Evolutionary conservation across 2,888 invertebrate genomes (phyloP).

Genomic region (Orthosia gothica): DNA sequence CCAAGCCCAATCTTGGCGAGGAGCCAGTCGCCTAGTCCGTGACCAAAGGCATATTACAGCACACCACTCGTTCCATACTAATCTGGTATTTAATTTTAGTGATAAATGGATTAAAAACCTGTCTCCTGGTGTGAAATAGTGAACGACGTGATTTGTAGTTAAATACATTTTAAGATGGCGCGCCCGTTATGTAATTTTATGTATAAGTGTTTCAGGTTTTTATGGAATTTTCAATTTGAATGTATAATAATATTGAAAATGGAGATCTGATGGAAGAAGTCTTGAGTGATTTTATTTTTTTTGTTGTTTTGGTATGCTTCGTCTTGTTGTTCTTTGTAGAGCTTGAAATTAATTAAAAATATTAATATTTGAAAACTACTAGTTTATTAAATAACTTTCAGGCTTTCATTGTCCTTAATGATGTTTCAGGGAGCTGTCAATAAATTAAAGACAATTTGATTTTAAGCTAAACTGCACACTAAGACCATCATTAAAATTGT

Average conservation of each 20-base stretch:
- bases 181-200: constrained; percentile 19
- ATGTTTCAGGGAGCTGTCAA: too few relatives aligned
- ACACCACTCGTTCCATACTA: constrained; percentile 62
- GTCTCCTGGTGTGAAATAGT: constrained; percentile 63
- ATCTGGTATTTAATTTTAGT: constrained; percentile 68
- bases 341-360: constrained; percentile 27
- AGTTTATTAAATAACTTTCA: too few relatives aligned
- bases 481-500: background rate
- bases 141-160: constrained; percentile 58
- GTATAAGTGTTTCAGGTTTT: constrained; percentile 35
- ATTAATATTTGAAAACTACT: background rate
- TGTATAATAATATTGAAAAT: constrained; percentile 13
- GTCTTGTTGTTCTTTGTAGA: background rate
- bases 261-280: constrained; percentile 1
- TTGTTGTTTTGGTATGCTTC: too few relatives aligned
- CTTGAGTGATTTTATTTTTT: background rate
- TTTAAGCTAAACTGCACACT: background rate
- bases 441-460: too few relatives aligned
- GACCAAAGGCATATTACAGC: constrained; percentile 66
- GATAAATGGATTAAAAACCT: constrained; percentile 77
- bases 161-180: constrained; percentile 38
- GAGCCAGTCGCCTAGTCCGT: constrained; percentile 66
- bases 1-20: constrained; percentile 61
- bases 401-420: too few relatives aligned
- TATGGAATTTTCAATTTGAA: constrained; percentile 32